Evolutionary conservation across 2,113 vertebrate genomes (phyloP).

Genomic region (Callipepla squamata): DNA sequence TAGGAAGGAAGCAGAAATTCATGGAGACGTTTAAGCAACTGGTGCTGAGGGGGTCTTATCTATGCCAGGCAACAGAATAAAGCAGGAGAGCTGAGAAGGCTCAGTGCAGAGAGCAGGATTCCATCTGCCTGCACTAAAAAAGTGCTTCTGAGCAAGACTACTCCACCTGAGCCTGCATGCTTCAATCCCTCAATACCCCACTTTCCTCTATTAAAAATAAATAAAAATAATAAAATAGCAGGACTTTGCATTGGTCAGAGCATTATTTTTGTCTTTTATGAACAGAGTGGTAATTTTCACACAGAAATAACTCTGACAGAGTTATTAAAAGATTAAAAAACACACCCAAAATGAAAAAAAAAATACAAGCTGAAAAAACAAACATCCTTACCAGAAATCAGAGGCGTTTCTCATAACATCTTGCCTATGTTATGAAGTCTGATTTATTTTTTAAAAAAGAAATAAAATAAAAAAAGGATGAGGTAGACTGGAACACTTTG

Average conservation of each 20-base stretch:
- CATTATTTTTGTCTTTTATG: slow-evolving; percentile 8
- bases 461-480: neutral
- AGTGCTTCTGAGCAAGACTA: neutral
- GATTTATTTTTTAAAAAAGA: neutral
- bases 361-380: slow-evolving; percentile 41
- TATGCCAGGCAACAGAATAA: neutral
- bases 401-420: slow-evolving; percentile 31
- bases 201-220: neutral
- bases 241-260: neutral
- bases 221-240: neutral
- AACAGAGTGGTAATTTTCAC: slow-evolving; percentile 19
- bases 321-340: slow-evolving; percentile 65
- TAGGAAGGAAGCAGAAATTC: neutral
- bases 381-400: slow-evolving; percentile 20
- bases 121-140: neutral
- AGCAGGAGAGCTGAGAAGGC: neutral
- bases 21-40: neutral
- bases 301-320: neutral
- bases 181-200: neutral
- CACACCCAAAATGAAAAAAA: neutral
- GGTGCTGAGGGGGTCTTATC: fast-evolving
- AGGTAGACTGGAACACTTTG: neutral
- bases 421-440: slow-evolving; percentile 35
- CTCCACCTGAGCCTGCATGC: neutral
- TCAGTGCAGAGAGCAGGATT: neutral